Percentiles rank a stretch among this genome's conserved stretches.
Conservation (phyloP, 2,113 vertebrate genomes). For the Macroglossus sobrinus region DNA sequence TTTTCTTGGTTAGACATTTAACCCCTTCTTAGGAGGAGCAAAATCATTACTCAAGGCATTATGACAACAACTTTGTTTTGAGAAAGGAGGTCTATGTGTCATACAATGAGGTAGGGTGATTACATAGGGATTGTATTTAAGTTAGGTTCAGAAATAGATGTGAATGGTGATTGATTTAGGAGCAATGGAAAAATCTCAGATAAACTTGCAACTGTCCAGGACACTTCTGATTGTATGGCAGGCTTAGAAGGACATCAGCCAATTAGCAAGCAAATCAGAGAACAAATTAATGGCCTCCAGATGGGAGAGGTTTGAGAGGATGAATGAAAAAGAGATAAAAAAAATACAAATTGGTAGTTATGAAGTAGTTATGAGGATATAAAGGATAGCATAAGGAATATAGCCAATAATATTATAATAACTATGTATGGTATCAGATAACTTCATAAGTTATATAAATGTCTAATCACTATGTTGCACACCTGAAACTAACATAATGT, state of each 20-base stretch:
- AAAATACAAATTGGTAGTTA: not conserved
- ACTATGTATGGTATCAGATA: no score
- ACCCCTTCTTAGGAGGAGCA: not conserved
- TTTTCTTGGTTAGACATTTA: not conserved
- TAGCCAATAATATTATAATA: no score
- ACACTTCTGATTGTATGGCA: not conserved
- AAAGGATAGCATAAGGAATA: no score
- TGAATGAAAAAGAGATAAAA: not conserved
- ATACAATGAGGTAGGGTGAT: not conserved
- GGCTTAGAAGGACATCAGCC: not conserved
- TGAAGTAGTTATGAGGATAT: no score
- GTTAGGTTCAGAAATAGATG: not conserved
- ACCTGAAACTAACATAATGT: no score
- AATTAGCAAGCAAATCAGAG: not conserved
- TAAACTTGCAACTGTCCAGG: not conserved
- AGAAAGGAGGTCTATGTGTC: not conserved
- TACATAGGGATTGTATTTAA: not conserved
- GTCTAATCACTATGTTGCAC: no score
- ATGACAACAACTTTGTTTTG: not conserved
- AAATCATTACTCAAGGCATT: not conserved
- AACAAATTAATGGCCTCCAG: not conserved
- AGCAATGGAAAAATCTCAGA: not conserved
- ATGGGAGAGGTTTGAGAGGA: not conserved
- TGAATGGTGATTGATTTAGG: not conserved
- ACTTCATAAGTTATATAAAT: no score